Evolutionary conservation across 2,888 invertebrate genomes (phyloP).

Genomic region (Apamea anceps): DNA sequence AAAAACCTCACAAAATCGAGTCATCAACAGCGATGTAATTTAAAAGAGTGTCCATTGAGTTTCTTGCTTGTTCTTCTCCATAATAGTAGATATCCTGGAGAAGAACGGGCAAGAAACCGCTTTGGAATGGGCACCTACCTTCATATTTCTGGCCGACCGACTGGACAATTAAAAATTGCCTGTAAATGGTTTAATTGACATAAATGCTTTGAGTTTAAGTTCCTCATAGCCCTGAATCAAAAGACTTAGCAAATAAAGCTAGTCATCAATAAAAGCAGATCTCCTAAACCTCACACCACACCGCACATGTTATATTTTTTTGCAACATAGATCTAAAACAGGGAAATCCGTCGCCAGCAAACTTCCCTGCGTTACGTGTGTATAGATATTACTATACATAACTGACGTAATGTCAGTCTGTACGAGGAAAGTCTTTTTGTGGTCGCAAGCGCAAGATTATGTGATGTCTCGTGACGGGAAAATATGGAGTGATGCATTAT

Average conservation of each 20-base stretch:
- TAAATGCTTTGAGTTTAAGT: background rate
- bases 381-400: conserved; percentile 12
- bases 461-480: conserved; percentile 25
- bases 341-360: conserved; percentile 73
- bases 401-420: conserved; percentile 34
- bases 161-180: no score
- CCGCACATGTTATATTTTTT: conserved; percentile 59
- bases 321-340: conserved; percentile 61
- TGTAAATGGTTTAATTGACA: background rate
- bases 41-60: no score
- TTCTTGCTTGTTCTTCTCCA: background rate
- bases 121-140: no score
- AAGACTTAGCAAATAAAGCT: background rate
- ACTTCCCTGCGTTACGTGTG: conserved; percentile 61
- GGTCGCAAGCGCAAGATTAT: conserved; percentile 38
- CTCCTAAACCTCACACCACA: conserved; percentile 24
- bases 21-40: background rate
- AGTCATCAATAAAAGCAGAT: background rate
- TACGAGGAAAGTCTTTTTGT: conserved; percentile 55
- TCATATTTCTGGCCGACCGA: no score
- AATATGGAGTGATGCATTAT: conserved; percentile 12
- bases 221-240: background rate
- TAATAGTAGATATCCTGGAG: no score
- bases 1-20: background rate
- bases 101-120: no score